Percentiles rank a stretch among this genome's conserved stretches.
phyloP scores from a whole-genome alignment of 2,888 invertebrate genomes.

The Chaitophorus viminalis region DNA sequence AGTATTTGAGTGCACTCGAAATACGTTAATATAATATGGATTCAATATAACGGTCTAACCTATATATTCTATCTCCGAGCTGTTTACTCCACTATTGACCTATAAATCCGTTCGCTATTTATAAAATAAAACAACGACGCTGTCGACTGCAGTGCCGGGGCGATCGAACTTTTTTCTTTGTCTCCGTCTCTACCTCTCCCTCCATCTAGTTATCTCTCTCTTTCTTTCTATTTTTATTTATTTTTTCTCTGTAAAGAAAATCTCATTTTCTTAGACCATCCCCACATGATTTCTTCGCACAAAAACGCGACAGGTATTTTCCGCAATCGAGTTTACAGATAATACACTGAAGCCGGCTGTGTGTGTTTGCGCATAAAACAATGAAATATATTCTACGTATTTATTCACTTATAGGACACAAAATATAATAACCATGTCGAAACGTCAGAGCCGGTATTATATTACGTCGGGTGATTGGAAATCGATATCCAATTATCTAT shows the following conservation, averaged over 20 bases:
- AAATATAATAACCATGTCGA: not conserved
- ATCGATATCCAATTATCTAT: too few relatives aligned
- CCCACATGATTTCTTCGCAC: not conserved
- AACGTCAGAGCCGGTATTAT: not conserved
- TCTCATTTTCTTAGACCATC: not conserved
- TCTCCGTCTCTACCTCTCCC: too few relatives aligned
- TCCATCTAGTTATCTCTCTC: too few relatives aligned
- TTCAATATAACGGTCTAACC: not conserved
- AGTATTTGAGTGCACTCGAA: not conserved
- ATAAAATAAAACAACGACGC: not conserved
- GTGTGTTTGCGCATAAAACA: not conserved
- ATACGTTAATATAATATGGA: not conserved
- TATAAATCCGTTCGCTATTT: not conserved
- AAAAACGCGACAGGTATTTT: not conserved
- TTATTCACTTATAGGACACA: not conserved
- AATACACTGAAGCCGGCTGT: not conserved
- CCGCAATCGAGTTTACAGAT: not conserved
- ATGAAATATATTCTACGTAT: not conserved
- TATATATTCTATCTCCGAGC: not conserved
- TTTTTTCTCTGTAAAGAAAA: not conserved
- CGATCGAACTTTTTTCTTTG: not conserved
- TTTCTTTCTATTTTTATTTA: too few relatives aligned
- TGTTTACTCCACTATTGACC: not conserved
- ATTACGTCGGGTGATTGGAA: too few relatives aligned
- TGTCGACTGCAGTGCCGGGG: not conserved